Conservation (phyloP, 2,797 vertebrate genomes). For the Chelonia mydas region DNA sequence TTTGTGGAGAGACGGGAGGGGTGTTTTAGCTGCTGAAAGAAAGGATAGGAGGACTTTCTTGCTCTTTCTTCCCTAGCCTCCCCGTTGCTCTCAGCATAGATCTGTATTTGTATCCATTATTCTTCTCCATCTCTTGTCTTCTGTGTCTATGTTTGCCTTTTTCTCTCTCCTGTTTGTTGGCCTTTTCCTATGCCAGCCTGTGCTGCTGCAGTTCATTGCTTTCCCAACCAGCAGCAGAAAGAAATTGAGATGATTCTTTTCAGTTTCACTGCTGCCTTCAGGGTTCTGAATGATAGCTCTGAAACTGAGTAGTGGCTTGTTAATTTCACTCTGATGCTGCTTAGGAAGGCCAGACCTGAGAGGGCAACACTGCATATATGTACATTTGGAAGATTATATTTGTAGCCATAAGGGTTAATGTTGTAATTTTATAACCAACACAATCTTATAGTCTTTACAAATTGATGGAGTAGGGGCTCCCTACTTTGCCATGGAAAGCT, state of each 20-base stretch:
- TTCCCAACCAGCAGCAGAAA: background rate
- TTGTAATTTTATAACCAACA: background rate
- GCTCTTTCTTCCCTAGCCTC: background rate
- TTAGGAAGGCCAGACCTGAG: background rate
- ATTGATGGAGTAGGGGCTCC: background rate
- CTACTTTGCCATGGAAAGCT: background rate
- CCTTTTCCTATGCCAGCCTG: background rate
- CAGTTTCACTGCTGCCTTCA: background rate
- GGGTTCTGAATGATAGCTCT: background rate
- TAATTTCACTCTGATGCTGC: background rate
- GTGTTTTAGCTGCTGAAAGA: fast-evolving
- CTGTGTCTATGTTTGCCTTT: background rate
- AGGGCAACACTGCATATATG: background rate
- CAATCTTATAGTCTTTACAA: background rate
- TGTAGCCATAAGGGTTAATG: background rate
- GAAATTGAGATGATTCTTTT: background rate
- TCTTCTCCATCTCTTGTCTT: background rate
- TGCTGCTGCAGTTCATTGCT: background rate
- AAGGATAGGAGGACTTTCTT: background rate
- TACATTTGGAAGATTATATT: background rate
- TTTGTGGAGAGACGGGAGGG: fast-evolving
- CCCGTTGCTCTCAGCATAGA: background rate
- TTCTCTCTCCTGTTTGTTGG: background rate
- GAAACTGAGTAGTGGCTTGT: background rate
- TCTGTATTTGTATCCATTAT: background rate